Base-by-base conservation (phyloP, 2,113 vertebrate species). In the Corvus cornix region DNA sequence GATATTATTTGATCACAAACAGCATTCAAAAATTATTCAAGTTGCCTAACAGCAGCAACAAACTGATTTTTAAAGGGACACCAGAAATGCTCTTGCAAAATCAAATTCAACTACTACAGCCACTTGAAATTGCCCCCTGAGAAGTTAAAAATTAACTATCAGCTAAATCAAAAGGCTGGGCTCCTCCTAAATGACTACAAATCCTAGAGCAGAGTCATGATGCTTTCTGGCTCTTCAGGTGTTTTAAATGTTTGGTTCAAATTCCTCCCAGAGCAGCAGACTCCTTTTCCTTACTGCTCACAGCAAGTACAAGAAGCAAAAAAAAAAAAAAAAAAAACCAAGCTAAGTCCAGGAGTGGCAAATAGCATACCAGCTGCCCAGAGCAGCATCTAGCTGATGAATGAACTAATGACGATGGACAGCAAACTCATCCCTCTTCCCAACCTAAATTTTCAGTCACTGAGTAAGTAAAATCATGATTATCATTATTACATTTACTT, bases 361-460 rank as follows among this genome's bases (percentile, higher is more conserved):
- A 95, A 96, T 46, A 87, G 81, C 68, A 74, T 66, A 72, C 70
- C 64, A 88, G 87, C 95, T 96, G 84, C 92, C 93, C 87, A 79
- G 86, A 95, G 94, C 88, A 96, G 96, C 77, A 95, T 83, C 92
- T 95, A 79, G 69, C 91, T 96, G 93, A 97, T 96, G 84, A 95
- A 96, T 90, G 83, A 95, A 95, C 90, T 97, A 97, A 97, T 58
- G n/a, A 94, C 52, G n/a, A 97, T 55, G 21, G 96, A 96, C 95
- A 97, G 94, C 86, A 97, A 97, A 96, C 63, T 96, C 92, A 97
- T 97, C 94, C 92, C 55, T 91, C 64, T 94, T 97, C 89, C 92
- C 86, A 96, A 96, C 90, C 56, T 95, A 95, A 96, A 97, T 96
- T 95, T 69, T 60, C 89, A 67, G 96, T 91, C 72, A 94, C 74